Base-by-base conservation (phyloP, 2,888 invertebrate species). In the Megalurothrips usitatus region DNA sequence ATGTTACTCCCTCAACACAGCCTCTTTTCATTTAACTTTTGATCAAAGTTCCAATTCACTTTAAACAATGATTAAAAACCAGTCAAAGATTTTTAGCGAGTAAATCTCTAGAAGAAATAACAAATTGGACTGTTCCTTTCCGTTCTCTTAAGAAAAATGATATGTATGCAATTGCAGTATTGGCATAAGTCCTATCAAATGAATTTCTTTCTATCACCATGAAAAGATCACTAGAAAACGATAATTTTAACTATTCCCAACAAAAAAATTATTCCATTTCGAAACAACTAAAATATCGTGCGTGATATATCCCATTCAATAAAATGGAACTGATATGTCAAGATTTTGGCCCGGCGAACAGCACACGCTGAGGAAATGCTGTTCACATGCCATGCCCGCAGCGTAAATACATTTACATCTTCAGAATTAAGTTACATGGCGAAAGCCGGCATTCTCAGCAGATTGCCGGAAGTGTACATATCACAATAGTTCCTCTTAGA, bases 31-130 rank as follows among this genome's bases (percentile, higher is more conserved):
- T 19, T 58, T 58, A 14, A 58, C 58, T 58, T 58, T 58, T 58
- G 14, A 75, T 26, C 23, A 75, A 75, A 75, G 26, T 75, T 75
- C 26, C 68, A 75, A 23, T 75, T 26, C 68, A 75, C 26, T 26
- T 26, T 75, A 23, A 2, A 58, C n/a, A 75, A 23, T 75, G 68
- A 75, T 75, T 26, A 75, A 75, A 75, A 75, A 75, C 23, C 68
- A 75, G 68, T 75, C 68, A 75, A 75, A 26, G 68, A 75, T 26
- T 58, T 75, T 75, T 75, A 75, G 68, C 68, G 68, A 75, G 68
- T 75, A 26, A 75, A 75, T 19, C 58, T 58, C 23, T 75, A 75
- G 68, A 75, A 75, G 68, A 75, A 23, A 26, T 75, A 75, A 75
- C 68, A 75, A 75, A 75, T 75, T 75, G 68, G 68, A 75, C 68